Evolutionary conservation across 2,888 invertebrate genomes (phyloP).

Genomic region (Euzetes globulus): DNA sequence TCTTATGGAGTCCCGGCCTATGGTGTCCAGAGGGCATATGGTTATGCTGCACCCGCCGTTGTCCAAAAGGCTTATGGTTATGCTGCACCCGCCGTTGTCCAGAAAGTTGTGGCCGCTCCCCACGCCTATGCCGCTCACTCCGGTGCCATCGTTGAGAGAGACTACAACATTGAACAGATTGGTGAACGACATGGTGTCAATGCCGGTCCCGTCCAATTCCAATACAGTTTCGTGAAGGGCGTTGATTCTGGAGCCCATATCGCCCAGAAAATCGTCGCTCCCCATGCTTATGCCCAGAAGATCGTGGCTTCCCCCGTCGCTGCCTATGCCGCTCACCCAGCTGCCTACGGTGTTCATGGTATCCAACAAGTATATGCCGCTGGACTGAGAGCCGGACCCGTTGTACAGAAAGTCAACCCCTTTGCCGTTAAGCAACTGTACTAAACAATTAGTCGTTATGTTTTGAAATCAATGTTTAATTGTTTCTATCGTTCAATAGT

Average conservation of each 20-base stretch:
- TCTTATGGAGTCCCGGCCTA: not conserved
- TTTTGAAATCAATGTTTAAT: too few relatives aligned
- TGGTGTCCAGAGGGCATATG: not conserved
- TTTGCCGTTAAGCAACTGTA: too few relatives aligned
- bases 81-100: not conserved
- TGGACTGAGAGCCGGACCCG: too few relatives aligned
- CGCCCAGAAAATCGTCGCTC: not conserved
- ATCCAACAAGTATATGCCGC: not conserved
- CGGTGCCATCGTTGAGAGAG: too few relatives aligned
- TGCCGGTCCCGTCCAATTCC: not conserved
- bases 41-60: not conserved
- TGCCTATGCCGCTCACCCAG: not conserved
- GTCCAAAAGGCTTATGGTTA: not conserved
- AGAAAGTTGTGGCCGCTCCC: not conserved
- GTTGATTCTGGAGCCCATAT: not conserved
- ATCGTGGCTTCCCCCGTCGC: not conserved
- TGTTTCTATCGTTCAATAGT: too few relatives aligned
- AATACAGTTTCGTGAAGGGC: slow-evolving; percentile 4
- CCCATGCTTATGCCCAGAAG: not conserved
- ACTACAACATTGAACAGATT: not conserved
- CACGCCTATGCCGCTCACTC: not conserved
- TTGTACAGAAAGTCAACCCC: too few relatives aligned
- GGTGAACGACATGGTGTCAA: not conserved
- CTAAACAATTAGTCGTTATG: too few relatives aligned
- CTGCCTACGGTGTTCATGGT: not conserved